Base-by-base conservation (phyloP, 2,113 vertebrate species). In the Poecile atricapillus region DNA sequence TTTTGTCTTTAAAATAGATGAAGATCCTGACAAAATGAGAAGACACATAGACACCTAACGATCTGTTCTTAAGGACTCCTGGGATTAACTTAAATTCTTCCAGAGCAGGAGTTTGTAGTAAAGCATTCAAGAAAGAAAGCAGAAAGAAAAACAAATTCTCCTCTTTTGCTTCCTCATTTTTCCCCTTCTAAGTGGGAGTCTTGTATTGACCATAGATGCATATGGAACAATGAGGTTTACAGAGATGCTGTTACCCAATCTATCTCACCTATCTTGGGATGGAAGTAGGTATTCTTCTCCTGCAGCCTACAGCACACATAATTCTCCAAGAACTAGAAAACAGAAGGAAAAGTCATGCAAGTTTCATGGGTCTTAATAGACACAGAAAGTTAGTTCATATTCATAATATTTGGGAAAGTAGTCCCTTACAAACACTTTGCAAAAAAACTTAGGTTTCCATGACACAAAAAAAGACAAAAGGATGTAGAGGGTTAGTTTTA, bases 401-500 rank as follows among this genome's bases (percentile, higher is more conserved):
- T 55, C 6, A 17, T 52, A 56, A 16, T 23, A n/a, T 50, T 55
- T 73, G 17, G 65, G n/a, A 77, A 37, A 76, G 7, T 14, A 39
- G 3, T 19, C 20, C 7, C 7, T 77, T 49, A 15, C 15, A 52
- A 53, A 62, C 5, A 17, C 5, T 39, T 39, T 39, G 39, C 39
- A 39, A 39, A 39, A 12, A 39, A 39, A 39, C 39, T 39, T 39
- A 39, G 39, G 39, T 39, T 39, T 55, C 20, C 9, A 21, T 30
- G 13, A n/a, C 6, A n/a, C 14, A 39, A 50, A 63, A 59, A 53
- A 71, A 46, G 7, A 2, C 5, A 63, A 6, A 7, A n/a, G 25
- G 11, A 81, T 1, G 6, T 23, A 70, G 65, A 23, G 9, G 1
- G 1, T 11, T 56, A 4, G 2, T 1, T 9, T 47, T 68, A 67